phyloP scores from a whole-genome alignment of 2,113 vertebrate species.

The Xiphophorus maculatus region DNA sequence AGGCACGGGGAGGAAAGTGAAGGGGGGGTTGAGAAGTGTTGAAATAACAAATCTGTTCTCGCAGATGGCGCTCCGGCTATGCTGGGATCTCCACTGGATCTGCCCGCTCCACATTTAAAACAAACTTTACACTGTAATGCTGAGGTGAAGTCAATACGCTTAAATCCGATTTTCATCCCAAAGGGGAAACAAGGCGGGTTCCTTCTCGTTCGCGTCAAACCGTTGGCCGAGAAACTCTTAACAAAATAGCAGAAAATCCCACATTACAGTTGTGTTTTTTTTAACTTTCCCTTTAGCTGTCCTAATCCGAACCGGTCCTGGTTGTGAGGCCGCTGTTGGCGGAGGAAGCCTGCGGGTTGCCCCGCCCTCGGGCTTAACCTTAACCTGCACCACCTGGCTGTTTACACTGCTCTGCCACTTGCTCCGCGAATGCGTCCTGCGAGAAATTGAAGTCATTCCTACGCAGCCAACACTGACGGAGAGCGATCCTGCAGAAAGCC shows the following conservation, averaged over 20 bases:
- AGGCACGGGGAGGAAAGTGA: constrained; percentile 26
- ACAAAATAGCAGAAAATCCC: constrained; percentile 16
- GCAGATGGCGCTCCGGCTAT: constrained; percentile 45
- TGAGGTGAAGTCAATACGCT: constrained; percentile 6
- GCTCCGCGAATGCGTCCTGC: constrained; percentile 51
- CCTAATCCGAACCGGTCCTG: constrained; percentile 40
- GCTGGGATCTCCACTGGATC: constrained; percentile 28
- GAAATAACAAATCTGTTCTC: constrained; percentile 63
- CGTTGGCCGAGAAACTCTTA: constrained; percentile 3
- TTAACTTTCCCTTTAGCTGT: constrained; percentile 28
- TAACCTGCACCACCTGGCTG: constrained; percentile 53
- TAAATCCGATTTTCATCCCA: constrained; percentile 1
- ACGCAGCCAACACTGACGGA: constrained; percentile 43
- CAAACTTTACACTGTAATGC: constrained; percentile 22
- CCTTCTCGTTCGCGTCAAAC: constrained; percentile 1
- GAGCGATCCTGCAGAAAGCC: constrained; percentile 54
- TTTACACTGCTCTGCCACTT: constrained; percentile 65
- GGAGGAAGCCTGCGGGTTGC: constrained; percentile 20
- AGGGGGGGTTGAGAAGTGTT: constrained; percentile 58
- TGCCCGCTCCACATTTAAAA: constrained; percentile 29
- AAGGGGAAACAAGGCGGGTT: constrained; percentile 23
- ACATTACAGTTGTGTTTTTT: not conserved
- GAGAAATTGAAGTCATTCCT: constrained; percentile 73
- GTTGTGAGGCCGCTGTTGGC: constrained; percentile 25
- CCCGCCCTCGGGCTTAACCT: constrained; percentile 39